Evolutionary conservation across 2,797 vertebrate genomes (phyloP).

Genomic region (Arnoldichthys spilopterus): DNA sequence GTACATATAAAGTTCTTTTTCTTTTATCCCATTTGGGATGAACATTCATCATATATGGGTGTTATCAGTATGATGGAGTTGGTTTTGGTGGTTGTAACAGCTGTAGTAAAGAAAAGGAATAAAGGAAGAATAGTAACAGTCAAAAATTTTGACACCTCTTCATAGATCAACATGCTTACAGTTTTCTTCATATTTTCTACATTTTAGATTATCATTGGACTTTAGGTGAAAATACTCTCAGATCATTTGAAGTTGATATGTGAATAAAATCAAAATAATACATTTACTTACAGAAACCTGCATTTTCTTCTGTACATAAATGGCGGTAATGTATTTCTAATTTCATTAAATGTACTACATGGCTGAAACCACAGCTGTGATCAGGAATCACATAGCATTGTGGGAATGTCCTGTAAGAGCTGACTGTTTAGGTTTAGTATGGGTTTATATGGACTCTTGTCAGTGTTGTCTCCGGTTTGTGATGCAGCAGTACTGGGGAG

Average conservation of each 20-base stretch:
- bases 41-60: too few species aligned
- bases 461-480: slow-evolving; percentile 60
- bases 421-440: neutral
- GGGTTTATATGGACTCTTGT: slow-evolving; percentile 15
- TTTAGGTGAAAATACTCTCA: neutral
- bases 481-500: slow-evolving; percentile 77
- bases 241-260: too few species aligned
- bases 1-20: neutral
- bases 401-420: neutral
- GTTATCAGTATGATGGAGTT: too few species aligned
- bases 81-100: too few species aligned
- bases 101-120: too few species aligned
- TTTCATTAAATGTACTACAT: neutral
- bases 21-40: too few species aligned
- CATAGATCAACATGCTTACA: too few species aligned
- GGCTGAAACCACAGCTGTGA: neutral
- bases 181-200: too few species aligned
- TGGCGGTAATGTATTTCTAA: neutral
- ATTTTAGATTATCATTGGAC: neutral
- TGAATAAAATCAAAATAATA: neutral
- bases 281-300: neutral
- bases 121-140: neutral
- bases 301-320: neutral
- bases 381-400: neutral
- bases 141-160: neutral